Evolutionary conservation across 2,797 vertebrate genomes (phyloP).

Genomic region (Clarias pachynema): DNA sequence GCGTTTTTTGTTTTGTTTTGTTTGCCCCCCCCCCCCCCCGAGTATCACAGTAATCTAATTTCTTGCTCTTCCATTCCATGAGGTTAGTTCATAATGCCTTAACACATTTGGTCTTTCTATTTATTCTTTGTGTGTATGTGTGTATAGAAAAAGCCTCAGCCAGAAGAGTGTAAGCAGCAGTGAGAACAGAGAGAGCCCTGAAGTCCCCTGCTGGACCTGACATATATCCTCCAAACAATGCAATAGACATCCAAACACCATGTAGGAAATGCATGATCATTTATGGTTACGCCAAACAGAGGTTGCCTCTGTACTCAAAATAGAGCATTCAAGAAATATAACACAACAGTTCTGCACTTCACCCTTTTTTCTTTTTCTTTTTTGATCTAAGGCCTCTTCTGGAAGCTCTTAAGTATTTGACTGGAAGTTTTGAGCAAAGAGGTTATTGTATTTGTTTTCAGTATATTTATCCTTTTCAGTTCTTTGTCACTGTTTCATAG

Average conservation of each 20-base stretch:
- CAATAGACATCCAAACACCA: conserved; percentile 76
- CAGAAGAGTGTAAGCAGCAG: conserved; percentile 98
- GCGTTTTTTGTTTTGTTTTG: neutral
- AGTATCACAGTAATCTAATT: neutral
- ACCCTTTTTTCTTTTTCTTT: neutral
- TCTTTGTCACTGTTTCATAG: conserved; percentile 14
- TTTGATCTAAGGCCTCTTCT: conserved; percentile 38
- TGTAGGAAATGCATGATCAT: conserved; percentile 87
- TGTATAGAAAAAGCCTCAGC: conserved; percentile 77
- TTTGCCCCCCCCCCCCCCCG: no score
- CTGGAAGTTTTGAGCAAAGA: conserved; percentile 32
- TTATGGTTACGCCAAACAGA: conserved; percentile 60
- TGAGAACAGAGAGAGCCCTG: conserved; percentile 74
- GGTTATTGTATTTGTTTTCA: neutral
- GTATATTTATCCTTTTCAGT: conserved; percentile 23
- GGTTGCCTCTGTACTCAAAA: conserved; percentile 51
- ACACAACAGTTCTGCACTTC: conserved; percentile 14
- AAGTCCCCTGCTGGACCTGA: conserved; percentile 44
- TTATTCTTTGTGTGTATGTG: neutral
- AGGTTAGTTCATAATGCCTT: conserved; percentile 3
- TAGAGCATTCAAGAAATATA: conserved; percentile 45
- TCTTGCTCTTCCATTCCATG: neutral
- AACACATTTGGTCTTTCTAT: neutral
- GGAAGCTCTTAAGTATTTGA: conserved; percentile 28
- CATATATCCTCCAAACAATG: conserved; percentile 76